These are phyloP conservation scores for Pelecanoides urinatrix DNA, from an alignment of 2,113 vertebrate species.

Conservation along the genomic window DNA sequence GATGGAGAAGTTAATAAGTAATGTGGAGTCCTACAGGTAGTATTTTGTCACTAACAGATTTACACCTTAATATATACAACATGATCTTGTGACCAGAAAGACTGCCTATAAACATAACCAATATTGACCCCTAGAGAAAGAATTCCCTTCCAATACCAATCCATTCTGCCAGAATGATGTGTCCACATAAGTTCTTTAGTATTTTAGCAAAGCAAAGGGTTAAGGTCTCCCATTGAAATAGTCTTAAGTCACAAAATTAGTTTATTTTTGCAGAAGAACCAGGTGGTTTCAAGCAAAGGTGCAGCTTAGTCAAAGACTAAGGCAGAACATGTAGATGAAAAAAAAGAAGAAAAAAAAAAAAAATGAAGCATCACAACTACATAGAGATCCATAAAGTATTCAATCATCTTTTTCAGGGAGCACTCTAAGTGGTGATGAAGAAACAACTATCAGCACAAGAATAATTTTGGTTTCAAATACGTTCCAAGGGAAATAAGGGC, in stretches of 20 bases:
- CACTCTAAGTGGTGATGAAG: not conserved
- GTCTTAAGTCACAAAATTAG: not conserved
- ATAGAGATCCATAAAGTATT: not conserved
- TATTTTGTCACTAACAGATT: not conserved
- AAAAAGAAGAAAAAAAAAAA: not conserved
- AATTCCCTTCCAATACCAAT: not conserved
- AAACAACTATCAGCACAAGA: not conserved
- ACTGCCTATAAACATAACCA: not conserved
- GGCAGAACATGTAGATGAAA: not conserved
- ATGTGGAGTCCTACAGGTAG: not conserved
- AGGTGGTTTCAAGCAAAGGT: not conserved
- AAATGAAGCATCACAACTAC: rapidly evolving
- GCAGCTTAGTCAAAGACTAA: not conserved
- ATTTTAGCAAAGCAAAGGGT: not conserved
- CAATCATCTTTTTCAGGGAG: not conserved
- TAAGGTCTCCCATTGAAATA: not conserved
- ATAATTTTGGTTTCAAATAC: not conserved
- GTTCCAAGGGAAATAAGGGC: not conserved
- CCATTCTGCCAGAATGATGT: not conserved
- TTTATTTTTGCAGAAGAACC: not conserved
- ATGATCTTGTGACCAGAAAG: not conserved
- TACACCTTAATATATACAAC: not conserved
- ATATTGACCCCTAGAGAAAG: not conserved
- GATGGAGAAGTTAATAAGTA: not conserved
- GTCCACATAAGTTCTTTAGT: rapidly evolving